Base-by-base conservation (phyloP, 2,888 invertebrate species). In the Trissolcus japonicus region DNA sequence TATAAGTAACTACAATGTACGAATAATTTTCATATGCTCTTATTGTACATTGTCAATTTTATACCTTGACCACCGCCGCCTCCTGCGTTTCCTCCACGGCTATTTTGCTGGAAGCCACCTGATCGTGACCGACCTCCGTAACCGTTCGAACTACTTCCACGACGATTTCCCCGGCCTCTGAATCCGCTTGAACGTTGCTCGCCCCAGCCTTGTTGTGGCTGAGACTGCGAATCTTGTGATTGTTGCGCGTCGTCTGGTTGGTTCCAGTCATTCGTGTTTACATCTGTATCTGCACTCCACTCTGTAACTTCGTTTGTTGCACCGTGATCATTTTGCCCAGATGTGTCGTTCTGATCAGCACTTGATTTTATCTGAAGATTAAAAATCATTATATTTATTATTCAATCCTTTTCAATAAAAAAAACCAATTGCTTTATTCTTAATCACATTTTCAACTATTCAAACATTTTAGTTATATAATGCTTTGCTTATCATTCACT, bases 61-160 rank as follows among this genome's bases (percentile, higher is more conserved):
- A 6, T 14, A 50, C 79, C 71, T 68, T 76, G 46, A 71, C 78
- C 81, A 73, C 78, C 81, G 82, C 86, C 85, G 82, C 86, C 85
- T 69, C 87, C 84, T 59, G 13, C 57, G 14, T 79, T 86, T 11
- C 86, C 82, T 35, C 82, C 89, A 29, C 82, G 90, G 46, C 88
- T 88, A 80, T 89, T 89, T 79, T 88, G 86, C 88, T 89, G 85
- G 86, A 87, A 88, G 51, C 86, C 84, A 76, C 86, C 66, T 82
- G 89, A 82, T 84, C 90, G 90, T 2, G 91, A 91, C 85, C 92
- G 91, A 75, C 91, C 88, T 84, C 91, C 91, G 86, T 91, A 92
- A 78, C 90, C 90, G 82, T 91, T 91, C 72, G 89, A 85, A 80
- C 89, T 90, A 71, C 91, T 91, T 6, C 91, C 90, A 60, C 91